Evolutionary conservation across 1,140 invertebrate genomes (phyloP), one percentile per base, ranked within the genome.

Genomic region (Hormaphis cornu): DNA sequence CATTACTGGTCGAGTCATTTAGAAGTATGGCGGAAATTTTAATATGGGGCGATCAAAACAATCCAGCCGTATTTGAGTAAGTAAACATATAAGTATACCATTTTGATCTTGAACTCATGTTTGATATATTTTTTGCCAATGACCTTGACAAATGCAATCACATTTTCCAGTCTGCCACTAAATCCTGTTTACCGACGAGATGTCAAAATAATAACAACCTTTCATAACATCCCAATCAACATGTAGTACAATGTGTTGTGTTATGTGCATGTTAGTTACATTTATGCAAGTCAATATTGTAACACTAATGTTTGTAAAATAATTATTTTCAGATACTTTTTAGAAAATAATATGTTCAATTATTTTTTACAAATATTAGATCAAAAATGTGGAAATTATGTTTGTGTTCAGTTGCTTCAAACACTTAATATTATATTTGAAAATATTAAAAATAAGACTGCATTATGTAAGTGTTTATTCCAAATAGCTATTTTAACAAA

Each of bases 21-120:
- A 83, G 95, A 73, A 96, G 93, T 42, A 98, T 99, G 75, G 94
- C 97, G 22, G 97, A 99, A 82, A 99, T 99, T 77, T 82, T 99
- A 10, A 99, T 99, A 77, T 99, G 97, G 97, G 97, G 97, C 28
- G 97, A 99, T 81, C 97, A 99, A 81, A 99, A 99, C 87, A 97
- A 98, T 79, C 94, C 93, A 72, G 90, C 93, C 71, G 95, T 99
- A 33, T 99, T 99, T 83, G 97, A 99, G 96, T 98, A 84, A 87
- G 90, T 85, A 72, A 63, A 61, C 40, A 37, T 16, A 37, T 63
- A 54, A 20, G 26, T 26, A n/a, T 50, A 18, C 7, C 8, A 48
- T 6, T 37, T 50, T 33, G 22, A 50, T 28, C 20, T n/a, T 54
- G 9, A 54, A 35, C 12, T 30, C 30, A 12, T 56, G n/a, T 24